Conservation (phyloP, 2,888 invertebrate species). For the Aradus depressus region DNA sequence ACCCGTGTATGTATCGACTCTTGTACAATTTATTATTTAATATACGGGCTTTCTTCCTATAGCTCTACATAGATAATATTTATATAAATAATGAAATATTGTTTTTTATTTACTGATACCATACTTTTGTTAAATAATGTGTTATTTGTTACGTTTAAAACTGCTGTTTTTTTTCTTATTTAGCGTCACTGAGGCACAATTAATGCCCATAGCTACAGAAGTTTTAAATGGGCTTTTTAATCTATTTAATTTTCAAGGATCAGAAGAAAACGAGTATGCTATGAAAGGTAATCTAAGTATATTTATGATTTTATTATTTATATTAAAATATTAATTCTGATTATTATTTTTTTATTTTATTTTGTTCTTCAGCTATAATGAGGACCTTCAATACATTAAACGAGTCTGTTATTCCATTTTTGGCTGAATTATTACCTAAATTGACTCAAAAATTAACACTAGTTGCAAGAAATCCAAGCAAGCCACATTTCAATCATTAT, state of each 20-base stretch:
- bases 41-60: too few species aligned
- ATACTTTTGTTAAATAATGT: not conserved
- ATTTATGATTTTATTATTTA: constrained; percentile 5
- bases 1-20: constrained; percentile 38
- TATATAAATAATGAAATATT: constrained; percentile 7
- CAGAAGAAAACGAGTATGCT: constrained; percentile 90
- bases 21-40: constrained; percentile 37
- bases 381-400: constrained; percentile 72
- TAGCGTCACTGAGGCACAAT: constrained; percentile 38
- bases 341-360: constrained; percentile 15
- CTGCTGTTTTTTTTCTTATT: constrained; percentile 12
- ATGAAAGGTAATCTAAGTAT: constrained; percentile 66
- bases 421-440: constrained; percentile 69
- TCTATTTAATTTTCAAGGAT: constrained; percentile 58
- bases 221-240: constrained; percentile 66
- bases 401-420: constrained; percentile 64
- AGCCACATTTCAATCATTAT: constrained; percentile 97
- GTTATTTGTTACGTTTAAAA: not conserved
- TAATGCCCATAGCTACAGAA: constrained; percentile 55
- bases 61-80: constrained; percentile 6
- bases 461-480: constrained; percentile 87
- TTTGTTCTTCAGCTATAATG: constrained; percentile 63
- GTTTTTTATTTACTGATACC: constrained; percentile 1
- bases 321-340: constrained; percentile 11
- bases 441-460: constrained; percentile 69